Evolutionary conservation across 2,797 vertebrate species (phyloP).

Genomic region (Malurus leucopterus): DNA sequence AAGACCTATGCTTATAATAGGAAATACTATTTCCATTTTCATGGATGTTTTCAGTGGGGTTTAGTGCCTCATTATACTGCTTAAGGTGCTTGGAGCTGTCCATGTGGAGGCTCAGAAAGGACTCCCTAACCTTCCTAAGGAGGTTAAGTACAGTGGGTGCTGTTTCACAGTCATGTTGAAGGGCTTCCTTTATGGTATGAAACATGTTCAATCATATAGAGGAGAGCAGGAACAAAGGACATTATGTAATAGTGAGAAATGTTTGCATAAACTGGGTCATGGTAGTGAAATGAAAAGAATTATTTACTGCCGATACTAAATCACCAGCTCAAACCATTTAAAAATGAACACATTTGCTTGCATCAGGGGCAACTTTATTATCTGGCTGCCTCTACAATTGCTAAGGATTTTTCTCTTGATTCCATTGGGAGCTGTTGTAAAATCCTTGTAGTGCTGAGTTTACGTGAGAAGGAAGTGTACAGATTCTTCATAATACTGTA

Average conservation of each 20-base stretch:
- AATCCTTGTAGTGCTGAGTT: neutral
- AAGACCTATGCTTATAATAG: neutral
- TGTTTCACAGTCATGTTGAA: accelerated
- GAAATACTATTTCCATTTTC: neutral
- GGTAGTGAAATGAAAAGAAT: neutral
- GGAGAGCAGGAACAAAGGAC: neutral
- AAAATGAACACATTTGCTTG: neutral
- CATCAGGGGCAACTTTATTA: neutral
- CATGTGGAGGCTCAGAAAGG: neutral
- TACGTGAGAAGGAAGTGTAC: neutral
- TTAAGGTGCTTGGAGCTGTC: neutral
- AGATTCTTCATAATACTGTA: neutral
- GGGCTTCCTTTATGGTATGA: neutral
- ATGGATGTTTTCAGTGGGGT: neutral
- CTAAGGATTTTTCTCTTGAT: neutral
- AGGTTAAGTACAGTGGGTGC: neutral
- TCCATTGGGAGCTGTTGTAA: neutral
- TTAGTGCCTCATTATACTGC: neutral
- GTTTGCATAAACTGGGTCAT: neutral
- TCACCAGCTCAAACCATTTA: neutral
- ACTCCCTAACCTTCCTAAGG: neutral
- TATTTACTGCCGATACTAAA: neutral
- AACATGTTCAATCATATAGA: neutral
- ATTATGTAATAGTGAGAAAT: neutral
- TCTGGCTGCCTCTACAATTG: neutral